These are phyloP conservation scores for Ips typographus DNA, from an alignment of 1,140 invertebrate genomes.

Conservation along the genomic window DNA sequence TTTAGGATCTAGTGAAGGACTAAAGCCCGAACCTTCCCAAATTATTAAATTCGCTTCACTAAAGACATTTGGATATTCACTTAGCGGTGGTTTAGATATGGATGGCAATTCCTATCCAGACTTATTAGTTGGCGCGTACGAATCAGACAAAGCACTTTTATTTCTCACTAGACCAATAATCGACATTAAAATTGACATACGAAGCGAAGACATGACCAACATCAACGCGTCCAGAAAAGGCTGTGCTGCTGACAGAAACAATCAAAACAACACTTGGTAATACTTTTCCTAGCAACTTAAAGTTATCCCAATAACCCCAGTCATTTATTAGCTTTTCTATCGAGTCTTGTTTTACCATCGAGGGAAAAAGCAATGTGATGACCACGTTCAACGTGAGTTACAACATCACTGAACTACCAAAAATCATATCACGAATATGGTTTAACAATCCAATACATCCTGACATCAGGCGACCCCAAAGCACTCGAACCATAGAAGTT, in stretches of 20 bases:
- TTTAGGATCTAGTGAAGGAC: slow-evolving; percentile 74
- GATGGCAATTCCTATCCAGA: slow-evolving; percentile 92
- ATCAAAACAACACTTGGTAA: slow-evolving; percentile 74
- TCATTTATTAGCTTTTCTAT: slow-evolving; percentile 71
- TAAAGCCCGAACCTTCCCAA: slow-evolving; percentile 75
- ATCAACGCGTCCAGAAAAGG: slow-evolving; percentile 79
- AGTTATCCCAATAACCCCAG: not conserved
- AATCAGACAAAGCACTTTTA: slow-evolving; percentile 71
- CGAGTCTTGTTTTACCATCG: slow-evolving; percentile 80
- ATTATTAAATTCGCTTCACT: slow-evolving; percentile 51
- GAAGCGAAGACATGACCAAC: slow-evolving; percentile 61
- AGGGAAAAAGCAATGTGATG: slow-evolving; percentile 42
- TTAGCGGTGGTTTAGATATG: slow-evolving; percentile 86
- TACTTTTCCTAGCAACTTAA: slow-evolving; percentile 5
- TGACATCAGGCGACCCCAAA: slow-evolving; percentile 36
- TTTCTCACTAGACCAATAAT: slow-evolving; percentile 83
- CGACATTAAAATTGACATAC: slow-evolving; percentile 71
- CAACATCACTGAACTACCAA: slow-evolving; percentile 39
- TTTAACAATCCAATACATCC: slow-evolving; percentile 57
- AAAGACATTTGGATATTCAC: slow-evolving; percentile 83
- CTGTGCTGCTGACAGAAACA: slow-evolving; percentile 63
- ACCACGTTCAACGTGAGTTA: slow-evolving; percentile 37
- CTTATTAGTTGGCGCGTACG: slow-evolving; percentile 86
- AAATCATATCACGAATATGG: slow-evolving; percentile 70
- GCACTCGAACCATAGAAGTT: slow-evolving; percentile 30